Conservation (phyloP, 2,113 vertebrate genomes). For the Xenopus tropicalis region UCB_Xtro_10.0 CM004445.2:48796001-48796500, state of each 20-base stretch:
- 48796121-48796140: too few relatives aligned
- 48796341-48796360: slow-evolving; percentile 91
- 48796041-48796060: too few relatives aligned
- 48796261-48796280: slow-evolving; percentile 70
- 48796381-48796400: not conserved
- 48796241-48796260: slow-evolving; percentile 74
- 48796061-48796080: too few relatives aligned
- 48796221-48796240: slow-evolving; percentile 86
- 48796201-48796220: slow-evolving; percentile 79
- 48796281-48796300: slow-evolving; percentile 90
- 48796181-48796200: slow-evolving; percentile 79
- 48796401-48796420: not conserved
- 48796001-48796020: too few relatives aligned
- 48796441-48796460: too few relatives aligned
- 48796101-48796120: too few relatives aligned
- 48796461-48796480: too few relatives aligned
- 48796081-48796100: too few relatives aligned
- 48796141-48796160: too few relatives aligned
- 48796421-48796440: too few relatives aligned
- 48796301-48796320: slow-evolving; percentile 89
- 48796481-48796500: too few relatives aligned
- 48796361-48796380: slow-evolving; percentile 73
- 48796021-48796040: too few relatives aligned
- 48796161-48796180: not conserved
- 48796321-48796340: slow-evolving; percentile 88